Percentiles rank a stretch among this genome's conserved stretches.
Evolutionary conservation across 2,113 vertebrate genomes (phyloP).

Genomic region (Merops nubicus): DNA sequence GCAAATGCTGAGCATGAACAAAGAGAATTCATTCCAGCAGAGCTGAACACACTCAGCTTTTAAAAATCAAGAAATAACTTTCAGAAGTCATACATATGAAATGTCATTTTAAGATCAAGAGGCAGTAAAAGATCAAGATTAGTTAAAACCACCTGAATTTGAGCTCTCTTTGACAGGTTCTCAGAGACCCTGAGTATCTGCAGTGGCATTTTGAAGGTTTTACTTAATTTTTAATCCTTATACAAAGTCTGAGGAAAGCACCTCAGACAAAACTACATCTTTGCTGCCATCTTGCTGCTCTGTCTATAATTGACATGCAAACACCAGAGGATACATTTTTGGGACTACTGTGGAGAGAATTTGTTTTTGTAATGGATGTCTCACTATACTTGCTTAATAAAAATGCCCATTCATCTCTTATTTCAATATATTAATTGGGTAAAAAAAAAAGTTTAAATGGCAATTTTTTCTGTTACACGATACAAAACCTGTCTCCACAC

Average conservation of each 20-base stretch:
- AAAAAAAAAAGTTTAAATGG: neutral
- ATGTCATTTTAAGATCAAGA: neutral
- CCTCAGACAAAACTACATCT: constrained; percentile 5
- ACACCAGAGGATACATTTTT: neutral
- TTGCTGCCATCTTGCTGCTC: constrained; percentile 63
- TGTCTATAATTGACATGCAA: neutral
- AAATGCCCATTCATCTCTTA: neutral
- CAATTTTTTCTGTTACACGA: neutral
- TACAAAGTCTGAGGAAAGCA: neutral
- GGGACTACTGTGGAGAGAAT: neutral
- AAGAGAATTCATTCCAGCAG: neutral
- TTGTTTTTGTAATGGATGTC: neutral
- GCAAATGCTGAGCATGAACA: neutral
- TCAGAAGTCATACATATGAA: neutral
- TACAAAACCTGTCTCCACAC: neutral
- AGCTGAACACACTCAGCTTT: neutral
- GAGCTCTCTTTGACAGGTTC: neutral
- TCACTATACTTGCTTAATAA: neutral
- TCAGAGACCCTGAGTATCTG: neutral
- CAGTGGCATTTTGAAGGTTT: neutral
- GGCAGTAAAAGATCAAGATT: neutral
- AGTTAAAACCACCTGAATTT: neutral
- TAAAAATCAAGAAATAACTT: neutral
- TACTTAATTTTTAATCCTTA: neutral
- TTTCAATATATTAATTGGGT: neutral